These are phyloP conservation scores for Emydura subglobosa DNA, from an alignment of 2,113 vertebrate genomes.

Conservation along the genomic window DNA sequence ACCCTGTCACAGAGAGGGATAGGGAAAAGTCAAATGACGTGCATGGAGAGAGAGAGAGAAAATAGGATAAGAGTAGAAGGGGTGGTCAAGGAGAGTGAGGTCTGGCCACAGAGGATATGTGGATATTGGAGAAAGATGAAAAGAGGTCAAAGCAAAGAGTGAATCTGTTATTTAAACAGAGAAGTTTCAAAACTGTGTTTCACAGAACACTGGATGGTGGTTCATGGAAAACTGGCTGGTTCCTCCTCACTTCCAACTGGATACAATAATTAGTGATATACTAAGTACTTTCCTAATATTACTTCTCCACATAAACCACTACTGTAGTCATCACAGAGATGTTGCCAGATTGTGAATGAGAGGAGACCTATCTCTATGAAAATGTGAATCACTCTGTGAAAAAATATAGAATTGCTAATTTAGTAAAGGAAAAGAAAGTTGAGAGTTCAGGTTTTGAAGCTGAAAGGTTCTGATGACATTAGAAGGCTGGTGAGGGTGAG, in stretches of 20 bases:
- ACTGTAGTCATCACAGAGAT: background rate
- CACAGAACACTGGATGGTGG: background rate
- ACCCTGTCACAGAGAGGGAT: background rate
- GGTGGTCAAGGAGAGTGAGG: background rate
- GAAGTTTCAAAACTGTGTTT: background rate
- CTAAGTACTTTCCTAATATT: background rate
- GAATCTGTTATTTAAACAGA: background rate
- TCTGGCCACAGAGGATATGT: background rate
- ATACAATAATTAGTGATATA: background rate
- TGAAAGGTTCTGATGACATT: background rate
- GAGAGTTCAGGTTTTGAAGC: background rate
- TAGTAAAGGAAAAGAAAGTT: background rate
- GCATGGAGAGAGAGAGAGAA: background rate
- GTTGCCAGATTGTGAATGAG: rapidly evolving
- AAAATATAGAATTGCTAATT: background rate
- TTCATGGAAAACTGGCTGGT: background rate
- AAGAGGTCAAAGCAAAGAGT: background rate
- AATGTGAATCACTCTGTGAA: background rate
- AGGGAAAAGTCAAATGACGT: background rate
- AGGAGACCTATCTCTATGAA: background rate
- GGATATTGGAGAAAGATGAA: background rate
- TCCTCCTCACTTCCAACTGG: background rate
- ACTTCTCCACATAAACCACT: background rate
- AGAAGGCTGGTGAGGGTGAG: background rate
- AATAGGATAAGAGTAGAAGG: background rate